Evolutionary conservation across 2,797 vertebrate genomes (phyloP), one percentile per base, ranked within the genome.

Genomic region (Spinibarbus caldwelli): DNA sequence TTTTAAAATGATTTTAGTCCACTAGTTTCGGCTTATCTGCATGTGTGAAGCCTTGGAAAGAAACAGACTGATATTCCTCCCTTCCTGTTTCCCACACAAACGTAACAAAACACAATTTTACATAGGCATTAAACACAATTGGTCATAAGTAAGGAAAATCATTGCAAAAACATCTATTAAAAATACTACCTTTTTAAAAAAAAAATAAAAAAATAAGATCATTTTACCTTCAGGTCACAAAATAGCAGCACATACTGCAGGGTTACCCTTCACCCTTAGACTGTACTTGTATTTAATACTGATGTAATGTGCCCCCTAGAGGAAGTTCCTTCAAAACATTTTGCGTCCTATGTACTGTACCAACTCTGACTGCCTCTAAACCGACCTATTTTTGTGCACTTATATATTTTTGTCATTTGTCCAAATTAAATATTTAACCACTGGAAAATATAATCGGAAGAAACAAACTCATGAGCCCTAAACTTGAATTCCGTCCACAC

Each of bases 291-390:
- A 29, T 81, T 85, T 43, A 59, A 71, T 67, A 80, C 73, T 85
- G 75, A 85, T 85, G 26, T 9, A 71, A 85, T 83, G 34, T 83
- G 80, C 80, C 84, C 83, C 62, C 84, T 87, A 87, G 87, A 85
- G 84, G 80, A 34, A 29, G 67, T 67, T 52, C 21, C 52, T 34
- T 49, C 19, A 43, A 77, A 70, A 71, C 23, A 17, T n/a, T 59
- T 57, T 29, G 36, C 73, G 68, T 10, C 64, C 17, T 43, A 21
- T 41, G 34, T 21, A 75, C 5, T 41, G 34, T 21, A 75, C 5
- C 19, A 64, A 17, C 10, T 29, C 64, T 8, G 62, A 80, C 26
- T 31, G 26, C 62, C 34, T 83, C 34, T 38, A 38, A 23, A 38
- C 59, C n/a, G 29, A 75, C 29, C 68, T 36, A 73, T 66, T 36